Base-by-base conservation (phyloP, 2,797 vertebrate species). In the Oryzias dopingdopingensis region DNA sequence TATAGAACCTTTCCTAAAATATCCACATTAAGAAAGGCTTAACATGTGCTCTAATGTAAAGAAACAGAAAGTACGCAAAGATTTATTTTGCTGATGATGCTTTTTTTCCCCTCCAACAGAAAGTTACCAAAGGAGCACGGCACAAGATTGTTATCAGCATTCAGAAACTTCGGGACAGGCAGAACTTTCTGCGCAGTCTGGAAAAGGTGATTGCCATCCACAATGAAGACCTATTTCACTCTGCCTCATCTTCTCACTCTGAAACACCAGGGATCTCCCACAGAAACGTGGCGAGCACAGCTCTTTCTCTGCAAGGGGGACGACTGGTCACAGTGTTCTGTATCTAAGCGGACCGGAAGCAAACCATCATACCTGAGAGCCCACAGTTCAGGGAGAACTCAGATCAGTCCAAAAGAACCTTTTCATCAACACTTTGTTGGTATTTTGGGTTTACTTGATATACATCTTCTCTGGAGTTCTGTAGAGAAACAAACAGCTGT, bases 101-200 rank as follows among this genome's bases (percentile, higher is more conserved):
- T 54, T 49, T 52, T 52, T 67, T 67, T 67, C 40, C 8, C 10
- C 29, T 60, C 42, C 57, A 81, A 53, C 91, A 98, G 96, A 96
- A 96, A 4, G 96, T 99, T 87, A 99, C 97, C 80, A 99, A 98
- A 95, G 97, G 97, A 4, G 97, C 97, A 0, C 88, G 97, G 69
- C 97, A 99, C 92, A 99, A 99, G 91, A 98, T 99, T 44, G 94
- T 98, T 67, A 98, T 99, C 92, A 99, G 97, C 80, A 96, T 99
- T 88, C 94, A 96, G 89, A 99, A 99, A 85, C 94, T 99, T 72
- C 97, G 94, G 85, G 97, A 99, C 77, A 91, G 97, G 58, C 96
- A 98, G 79, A 95, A 94, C 72, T 88, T 96, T 42, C 94, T 99
- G 49, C 96, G 96, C 67, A 95, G 93, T 71, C 84, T 99, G 88